phyloP scores from a whole-genome alignment of 2,888 invertebrate genomes.

The Nesidiocoris tenuis region DNA sequence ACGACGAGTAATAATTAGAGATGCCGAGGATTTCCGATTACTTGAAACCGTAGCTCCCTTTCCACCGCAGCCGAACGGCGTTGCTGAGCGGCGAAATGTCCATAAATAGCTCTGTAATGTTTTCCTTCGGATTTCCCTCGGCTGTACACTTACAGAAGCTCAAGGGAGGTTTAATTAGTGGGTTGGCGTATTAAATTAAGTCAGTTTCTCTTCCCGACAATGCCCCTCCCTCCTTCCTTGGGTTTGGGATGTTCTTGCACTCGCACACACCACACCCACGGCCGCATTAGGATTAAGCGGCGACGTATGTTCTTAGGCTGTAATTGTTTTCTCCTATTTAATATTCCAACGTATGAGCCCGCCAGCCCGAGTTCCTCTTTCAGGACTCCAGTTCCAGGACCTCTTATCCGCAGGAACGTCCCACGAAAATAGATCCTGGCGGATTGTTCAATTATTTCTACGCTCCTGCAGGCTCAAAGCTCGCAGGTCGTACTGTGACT shows the following conservation, averaged over 20 bases:
- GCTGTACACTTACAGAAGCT: no score
- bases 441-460: not conserved
- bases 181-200: conserved; percentile 42
- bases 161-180: conserved; percentile 38
- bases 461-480: not conserved
- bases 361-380: not conserved
- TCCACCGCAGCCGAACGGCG: not conserved
- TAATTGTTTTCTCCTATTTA: conserved; percentile 44
- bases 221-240: not conserved
- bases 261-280: not conserved
- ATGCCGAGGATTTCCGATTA: not conserved
- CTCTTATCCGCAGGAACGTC: not conserved
- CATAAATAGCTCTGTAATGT: not conserved
- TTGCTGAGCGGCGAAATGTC: not conserved
- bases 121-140: not conserved
- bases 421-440: not conserved
- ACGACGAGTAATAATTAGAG: not conserved
- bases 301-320: conserved; percentile 43
- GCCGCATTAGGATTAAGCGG: conserved; percentile 41
- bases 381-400: not conserved
- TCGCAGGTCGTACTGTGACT: not conserved
- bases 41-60: not conserved
- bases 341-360: conserved; percentile 24
- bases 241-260: not conserved
- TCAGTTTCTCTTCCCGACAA: conserved; percentile 24